Percentiles rank a stretch among this genome's conserved stretches.
Evolutionary conservation across 2,797 vertebrate genomes (phyloP).

Genomic region (Semotilus atromaculatus): DNA sequence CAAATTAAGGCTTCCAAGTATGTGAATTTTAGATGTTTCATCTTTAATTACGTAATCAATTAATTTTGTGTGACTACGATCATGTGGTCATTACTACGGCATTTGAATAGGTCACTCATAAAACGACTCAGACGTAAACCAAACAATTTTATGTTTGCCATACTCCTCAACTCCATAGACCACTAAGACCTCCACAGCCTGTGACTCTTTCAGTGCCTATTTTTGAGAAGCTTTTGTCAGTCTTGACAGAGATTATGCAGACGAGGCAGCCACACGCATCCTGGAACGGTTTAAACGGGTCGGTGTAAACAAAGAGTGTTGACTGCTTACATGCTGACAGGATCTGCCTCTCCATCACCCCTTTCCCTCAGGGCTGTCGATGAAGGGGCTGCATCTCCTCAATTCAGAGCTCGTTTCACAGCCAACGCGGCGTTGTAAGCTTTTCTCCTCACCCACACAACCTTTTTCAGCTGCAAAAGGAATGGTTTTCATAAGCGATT

Average conservation of each 20-base stretch:
- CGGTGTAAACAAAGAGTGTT: slow-evolving; percentile 47
- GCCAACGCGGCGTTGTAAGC: slow-evolving; percentile 39
- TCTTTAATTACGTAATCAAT: background rate
- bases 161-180: background rate
- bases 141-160: background rate
- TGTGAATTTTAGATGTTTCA: background rate
- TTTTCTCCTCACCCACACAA: slow-evolving; percentile 52
- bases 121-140: background rate
- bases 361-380: slow-evolving; percentile 30
- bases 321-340: slow-evolving; percentile 44
- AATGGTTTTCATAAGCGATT: slow-evolving; percentile 39
- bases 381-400: slow-evolving; percentile 16
- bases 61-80: background rate
- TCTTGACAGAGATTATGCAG: slow-evolving; percentile 54
- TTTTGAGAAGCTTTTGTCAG: slow-evolving; percentile 44
- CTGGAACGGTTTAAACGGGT: slow-evolving; percentile 44
- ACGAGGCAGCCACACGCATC: slow-evolving; percentile 36
- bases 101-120: background rate
- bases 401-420: slow-evolving; percentile 49
- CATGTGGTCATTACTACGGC: background rate
- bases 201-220: slow-evolving; percentile 45
- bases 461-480: slow-evolving; percentile 36
- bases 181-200: slow-evolving; percentile 22
- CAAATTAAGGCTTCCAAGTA: background rate
- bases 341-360: slow-evolving; percentile 23